phyloP scores from a whole-genome alignment of 2,113 vertebrate species.

The Odocoileus hemionus region DNA sequence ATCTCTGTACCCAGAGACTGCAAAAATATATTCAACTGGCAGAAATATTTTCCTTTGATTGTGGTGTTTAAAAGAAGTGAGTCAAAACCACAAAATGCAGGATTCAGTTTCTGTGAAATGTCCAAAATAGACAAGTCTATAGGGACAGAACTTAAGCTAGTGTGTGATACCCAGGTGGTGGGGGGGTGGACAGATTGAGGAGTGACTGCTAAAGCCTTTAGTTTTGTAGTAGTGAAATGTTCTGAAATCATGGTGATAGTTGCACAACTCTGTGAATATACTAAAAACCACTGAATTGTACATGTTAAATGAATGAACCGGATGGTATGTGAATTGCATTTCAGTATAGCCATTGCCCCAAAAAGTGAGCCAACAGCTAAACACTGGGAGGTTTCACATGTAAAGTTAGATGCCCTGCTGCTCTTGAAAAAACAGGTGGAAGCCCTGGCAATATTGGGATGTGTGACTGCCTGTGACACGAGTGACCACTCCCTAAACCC shows the following conservation, averaged over 20 bases:
- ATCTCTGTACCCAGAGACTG: neutral
- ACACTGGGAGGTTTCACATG: neutral
- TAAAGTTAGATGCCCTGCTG: neutral
- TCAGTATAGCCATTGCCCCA: neutral
- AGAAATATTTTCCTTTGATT: neutral
- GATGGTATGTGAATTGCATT: too few species aligned
- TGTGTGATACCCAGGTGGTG: neutral
- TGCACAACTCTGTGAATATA: neutral
- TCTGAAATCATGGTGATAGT: neutral
- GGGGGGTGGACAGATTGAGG: neutral
- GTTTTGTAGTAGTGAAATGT: neutral
- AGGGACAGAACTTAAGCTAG: neutral
- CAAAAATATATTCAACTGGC: neutral
- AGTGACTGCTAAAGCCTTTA: neutral
- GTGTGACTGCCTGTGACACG: neutral
- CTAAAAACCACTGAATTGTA: neutral
- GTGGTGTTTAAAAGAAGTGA: neutral
- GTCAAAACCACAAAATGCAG: too few species aligned
- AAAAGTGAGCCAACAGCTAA: neutral
- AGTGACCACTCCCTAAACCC: neutral
- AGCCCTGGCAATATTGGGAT: neutral
- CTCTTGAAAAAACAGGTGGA: accelerated
- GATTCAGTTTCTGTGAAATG: neutral
- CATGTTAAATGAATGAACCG: neutral
- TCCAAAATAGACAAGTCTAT: neutral